Conservation (phyloP, 2,888 invertebrate species). For the Stenodera caucasica region DNA sequence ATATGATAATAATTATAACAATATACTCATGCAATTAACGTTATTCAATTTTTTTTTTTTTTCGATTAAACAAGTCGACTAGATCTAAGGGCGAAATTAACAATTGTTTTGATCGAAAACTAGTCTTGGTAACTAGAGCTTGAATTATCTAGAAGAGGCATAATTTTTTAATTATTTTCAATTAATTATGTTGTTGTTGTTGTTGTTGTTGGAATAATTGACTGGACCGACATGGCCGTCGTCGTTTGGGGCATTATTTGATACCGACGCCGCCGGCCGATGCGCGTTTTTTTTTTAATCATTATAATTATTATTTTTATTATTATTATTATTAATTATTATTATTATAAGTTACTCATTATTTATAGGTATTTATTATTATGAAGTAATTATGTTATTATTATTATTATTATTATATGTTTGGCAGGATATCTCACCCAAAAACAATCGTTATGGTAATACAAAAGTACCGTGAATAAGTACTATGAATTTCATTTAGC, state of each 20-base stretch:
- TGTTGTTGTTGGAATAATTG: slow-evolving; percentile 16
- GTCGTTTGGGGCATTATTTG: slow-evolving; percentile 18
- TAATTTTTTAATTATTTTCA: not conserved
- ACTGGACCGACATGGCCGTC: slow-evolving; percentile 28
- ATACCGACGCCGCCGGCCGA: slow-evolving; percentile 29
- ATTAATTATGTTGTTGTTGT: not conserved
- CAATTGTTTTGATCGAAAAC: not conserved
- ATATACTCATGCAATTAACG: not conserved
- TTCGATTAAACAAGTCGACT: not conserved
- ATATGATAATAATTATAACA: not conserved
- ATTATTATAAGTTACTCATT: slow-evolving; percentile 43
- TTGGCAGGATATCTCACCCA: slow-evolving; percentile 58
- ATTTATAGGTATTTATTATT: slow-evolving; percentile 45
- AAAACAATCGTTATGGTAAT: slow-evolving; percentile 54
- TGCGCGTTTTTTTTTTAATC: slow-evolving; percentile 34
- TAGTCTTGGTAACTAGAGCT: not conserved
- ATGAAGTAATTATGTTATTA: slow-evolving; percentile 47
- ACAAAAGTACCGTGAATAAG: slow-evolving; percentile 55
- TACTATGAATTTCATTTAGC: slow-evolving; percentile 55
- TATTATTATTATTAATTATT: slow-evolving; percentile 39
- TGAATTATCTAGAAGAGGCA: no score
- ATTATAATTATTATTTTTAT: slow-evolving; percentile 35
- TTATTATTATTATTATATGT: slow-evolving; percentile 40
- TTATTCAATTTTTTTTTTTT: no score
- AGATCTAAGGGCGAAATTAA: not conserved